Percentiles rank a stretch among this genome's conserved stretches.
These are phyloP conservation scores for Rhinoderma darwinii DNA, from an alignment of 2,113 vertebrate genomes.

Conservation along the genomic window DNA sequence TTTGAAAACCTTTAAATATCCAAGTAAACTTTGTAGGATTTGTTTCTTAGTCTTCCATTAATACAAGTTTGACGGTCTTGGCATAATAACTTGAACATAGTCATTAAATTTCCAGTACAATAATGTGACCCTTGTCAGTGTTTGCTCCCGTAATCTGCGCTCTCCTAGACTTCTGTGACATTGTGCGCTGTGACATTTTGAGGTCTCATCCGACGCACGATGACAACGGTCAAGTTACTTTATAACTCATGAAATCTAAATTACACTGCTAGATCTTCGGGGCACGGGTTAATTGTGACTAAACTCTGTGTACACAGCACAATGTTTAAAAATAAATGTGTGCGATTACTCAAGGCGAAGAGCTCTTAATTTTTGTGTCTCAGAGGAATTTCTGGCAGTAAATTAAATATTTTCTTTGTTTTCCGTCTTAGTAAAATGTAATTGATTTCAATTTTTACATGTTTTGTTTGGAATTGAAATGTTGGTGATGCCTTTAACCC, in stretches of 20 bases:
- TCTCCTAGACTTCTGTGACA: neutral
- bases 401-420: conserved; percentile 40
- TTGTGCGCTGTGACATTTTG: neutral
- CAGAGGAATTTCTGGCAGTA: neutral
- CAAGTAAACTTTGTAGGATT: too few species aligned
- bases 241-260: conserved; percentile 18
- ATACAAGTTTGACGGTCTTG: too few species aligned
- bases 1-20: too few species aligned
- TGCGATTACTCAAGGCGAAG: conserved; percentile 13
- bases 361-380: conserved; percentile 15
- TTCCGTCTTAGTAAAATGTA: neutral
- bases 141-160: neutral
- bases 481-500: neutral
- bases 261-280: conserved; percentile 20
- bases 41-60: too few species aligned
- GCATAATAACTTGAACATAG: too few species aligned
- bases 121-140: neutral
- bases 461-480: neutral
- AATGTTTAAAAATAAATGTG: conserved; percentile 32
- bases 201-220: neutral
- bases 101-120: neutral
- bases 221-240: conserved; percentile 19
- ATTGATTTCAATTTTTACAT: conserved; percentile 26
- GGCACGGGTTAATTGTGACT: conserved; percentile 45
- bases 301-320: conserved; percentile 22